Evolutionary conservation across 2,888 invertebrate species (phyloP).

Genomic region (Xylota sylvarum): DNA sequence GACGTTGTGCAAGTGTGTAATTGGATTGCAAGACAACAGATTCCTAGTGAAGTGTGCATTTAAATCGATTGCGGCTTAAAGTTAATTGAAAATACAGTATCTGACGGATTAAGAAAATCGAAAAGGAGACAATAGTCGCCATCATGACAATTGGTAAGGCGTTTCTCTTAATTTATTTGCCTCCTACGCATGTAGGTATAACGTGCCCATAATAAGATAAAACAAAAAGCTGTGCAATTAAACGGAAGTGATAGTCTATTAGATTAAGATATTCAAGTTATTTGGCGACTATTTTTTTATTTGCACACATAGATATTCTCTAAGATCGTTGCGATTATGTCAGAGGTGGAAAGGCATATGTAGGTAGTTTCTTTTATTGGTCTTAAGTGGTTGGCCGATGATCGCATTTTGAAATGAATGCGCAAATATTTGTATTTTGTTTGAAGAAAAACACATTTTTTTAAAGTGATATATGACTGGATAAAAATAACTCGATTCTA

Average conservation of each 20-base stretch:
- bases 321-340: background rate
- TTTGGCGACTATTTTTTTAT: too few species aligned
- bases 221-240: slow-evolving; percentile 10
- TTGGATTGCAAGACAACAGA: slow-evolving; percentile 33
- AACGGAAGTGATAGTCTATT: slow-evolving; percentile 15
- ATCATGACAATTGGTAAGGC: slow-evolving; percentile 69
- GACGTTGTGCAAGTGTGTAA: slow-evolving; percentile 48
- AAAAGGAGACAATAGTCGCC: slow-evolving; percentile 27
- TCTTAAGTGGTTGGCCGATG: slow-evolving; percentile 39
- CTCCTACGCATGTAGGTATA: slow-evolving; percentile 7
- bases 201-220: background rate
- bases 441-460: background rate
- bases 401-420: slow-evolving; percentile 36
- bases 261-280: slow-evolving; percentile 20
- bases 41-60: slow-evolving; percentile 30
- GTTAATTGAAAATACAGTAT: slow-evolving; percentile 42
- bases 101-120: slow-evolving; percentile 39
- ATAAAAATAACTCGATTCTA: slow-evolving; percentile 24
- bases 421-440: slow-evolving; percentile 30
- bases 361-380: slow-evolving; percentile 2
- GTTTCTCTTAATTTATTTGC: slow-evolving; percentile 17
- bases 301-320: background rate
- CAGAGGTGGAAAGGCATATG: background rate
- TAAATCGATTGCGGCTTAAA: slow-evolving; percentile 8
- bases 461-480: slow-evolving; percentile 4